phyloP scores from a whole-genome alignment of 2,797 vertebrate species.

The Galago senegalensis region DNA sequence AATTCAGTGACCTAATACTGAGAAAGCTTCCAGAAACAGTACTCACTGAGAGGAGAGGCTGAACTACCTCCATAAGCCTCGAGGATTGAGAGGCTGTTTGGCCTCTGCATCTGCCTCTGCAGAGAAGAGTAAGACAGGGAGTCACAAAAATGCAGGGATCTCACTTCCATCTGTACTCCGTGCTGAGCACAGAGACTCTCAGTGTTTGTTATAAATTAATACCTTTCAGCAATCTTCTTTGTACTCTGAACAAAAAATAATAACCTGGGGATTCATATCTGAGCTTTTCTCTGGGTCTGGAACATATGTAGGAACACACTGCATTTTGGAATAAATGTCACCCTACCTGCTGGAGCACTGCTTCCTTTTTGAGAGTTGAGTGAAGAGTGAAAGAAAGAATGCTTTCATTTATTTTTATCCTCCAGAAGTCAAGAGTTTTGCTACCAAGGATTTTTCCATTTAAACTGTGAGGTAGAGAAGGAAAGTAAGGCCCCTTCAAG shows the following conservation, averaged over 20 bases:
- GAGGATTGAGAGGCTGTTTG: neutral
- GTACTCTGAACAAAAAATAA: neutral
- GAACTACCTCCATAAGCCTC: neutral
- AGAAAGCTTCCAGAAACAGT: conserved; percentile 43
- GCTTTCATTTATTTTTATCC: conserved; percentile 53
- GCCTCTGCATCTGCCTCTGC: neutral
- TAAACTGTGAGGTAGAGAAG: neutral
- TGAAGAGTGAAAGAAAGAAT: neutral
- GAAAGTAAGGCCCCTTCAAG: neutral
- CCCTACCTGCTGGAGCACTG: neutral
- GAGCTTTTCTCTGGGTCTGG: neutral
- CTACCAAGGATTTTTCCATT: conserved; percentile 27
- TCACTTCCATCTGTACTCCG: neutral
- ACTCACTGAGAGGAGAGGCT: neutral
- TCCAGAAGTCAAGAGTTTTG: neutral
- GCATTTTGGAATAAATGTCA: neutral
- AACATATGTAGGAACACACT: neutral
- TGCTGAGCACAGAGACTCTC: neutral
- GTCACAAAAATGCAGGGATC: neutral
- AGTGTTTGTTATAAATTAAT: neutral
- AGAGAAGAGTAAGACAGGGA: neutral
- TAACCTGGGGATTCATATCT: neutral
- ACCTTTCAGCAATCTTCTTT: neutral
- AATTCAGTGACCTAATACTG: neutral
- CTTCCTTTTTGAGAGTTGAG: conserved; percentile 28